These are phyloP conservation scores for Sylvilagus bachmani DNA, from an alignment of 2,113 vertebrate genomes.

Conservation along the genomic window DNA sequence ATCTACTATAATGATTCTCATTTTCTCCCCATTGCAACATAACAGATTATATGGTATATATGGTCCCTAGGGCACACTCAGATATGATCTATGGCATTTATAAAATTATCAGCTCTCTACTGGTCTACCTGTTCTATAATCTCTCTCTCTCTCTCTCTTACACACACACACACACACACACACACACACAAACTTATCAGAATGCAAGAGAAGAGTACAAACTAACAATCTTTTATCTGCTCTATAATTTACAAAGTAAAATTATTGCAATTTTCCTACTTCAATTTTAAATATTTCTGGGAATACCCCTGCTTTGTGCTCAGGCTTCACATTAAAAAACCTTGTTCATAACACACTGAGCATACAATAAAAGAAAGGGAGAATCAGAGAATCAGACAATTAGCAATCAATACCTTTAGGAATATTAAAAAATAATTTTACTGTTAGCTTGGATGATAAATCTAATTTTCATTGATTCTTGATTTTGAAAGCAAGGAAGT, in stretches of 20 bases:
- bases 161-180: no score
- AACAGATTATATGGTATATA: neutral
- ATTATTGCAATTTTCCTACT: neutral
- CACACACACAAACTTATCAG: neutral
- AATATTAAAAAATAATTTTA: conserved; percentile 5
- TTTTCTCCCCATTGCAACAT: neutral
- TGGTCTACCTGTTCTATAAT: no score
- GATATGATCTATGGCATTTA: neutral
- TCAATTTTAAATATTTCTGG: neutral
- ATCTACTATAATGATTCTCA: neutral
- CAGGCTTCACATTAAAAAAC: neutral
- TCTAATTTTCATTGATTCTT: conserved; percentile 22
- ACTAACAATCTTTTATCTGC: neutral
- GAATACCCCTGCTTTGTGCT: neutral
- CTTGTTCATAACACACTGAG: neutral
- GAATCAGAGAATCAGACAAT: neutral
- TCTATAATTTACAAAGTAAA: neutral
- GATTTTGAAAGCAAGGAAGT: conserved; percentile 3
- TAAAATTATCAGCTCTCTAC: conserved; percentile 22
- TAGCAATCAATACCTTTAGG: neutral
- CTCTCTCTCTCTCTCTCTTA: no score
- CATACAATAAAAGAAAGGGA: neutral
- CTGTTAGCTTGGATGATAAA: conserved; percentile 13
- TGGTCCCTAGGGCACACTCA: neutral
- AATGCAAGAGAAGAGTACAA: neutral